Evolutionary conservation across 2,113 vertebrate species (phyloP).

Genomic region (Jacana jacana): DNA sequence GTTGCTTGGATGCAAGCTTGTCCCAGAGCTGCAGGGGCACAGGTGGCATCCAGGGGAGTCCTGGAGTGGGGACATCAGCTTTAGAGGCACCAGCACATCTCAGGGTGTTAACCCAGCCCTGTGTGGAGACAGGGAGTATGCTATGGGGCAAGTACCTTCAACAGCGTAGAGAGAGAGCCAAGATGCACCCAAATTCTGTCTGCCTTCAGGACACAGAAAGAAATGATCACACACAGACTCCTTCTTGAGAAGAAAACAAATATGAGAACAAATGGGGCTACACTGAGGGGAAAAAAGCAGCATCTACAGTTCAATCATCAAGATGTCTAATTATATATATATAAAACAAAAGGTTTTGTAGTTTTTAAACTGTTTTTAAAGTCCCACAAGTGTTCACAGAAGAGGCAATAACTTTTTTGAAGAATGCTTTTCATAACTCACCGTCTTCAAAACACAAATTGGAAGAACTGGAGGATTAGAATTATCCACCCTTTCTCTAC

Average conservation of each 20-base stretch:
- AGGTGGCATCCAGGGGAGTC: neutral
- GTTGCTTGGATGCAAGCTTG: neutral
- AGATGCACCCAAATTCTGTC: neutral
- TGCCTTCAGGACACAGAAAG: neutral
- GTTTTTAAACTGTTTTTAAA: too few relatives aligned
- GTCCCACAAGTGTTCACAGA: neutral
- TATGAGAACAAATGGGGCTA: neutral
- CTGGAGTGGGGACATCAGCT: neutral
- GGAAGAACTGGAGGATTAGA: neutral
- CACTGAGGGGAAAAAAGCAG: neutral
- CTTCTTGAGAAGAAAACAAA: neutral
- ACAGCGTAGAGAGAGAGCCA: neutral
- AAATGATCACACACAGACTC: neutral
- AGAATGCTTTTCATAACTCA: neutral
- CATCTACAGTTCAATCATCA: neutral
- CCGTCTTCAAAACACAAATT: neutral
- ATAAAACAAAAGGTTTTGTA: too few relatives aligned
- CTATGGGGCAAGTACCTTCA: neutral
- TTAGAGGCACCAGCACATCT: neutral
- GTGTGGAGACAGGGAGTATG: neutral
- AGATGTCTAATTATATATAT: neutral
- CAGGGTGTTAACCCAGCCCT: neutral
- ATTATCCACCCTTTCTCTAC: neutral
- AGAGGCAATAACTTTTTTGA: neutral
- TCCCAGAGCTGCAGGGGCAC: neutral